Conservation (phyloP, 35 echinoderm and acorn worm species). For the Eucidaris tribuloides region DNA sequence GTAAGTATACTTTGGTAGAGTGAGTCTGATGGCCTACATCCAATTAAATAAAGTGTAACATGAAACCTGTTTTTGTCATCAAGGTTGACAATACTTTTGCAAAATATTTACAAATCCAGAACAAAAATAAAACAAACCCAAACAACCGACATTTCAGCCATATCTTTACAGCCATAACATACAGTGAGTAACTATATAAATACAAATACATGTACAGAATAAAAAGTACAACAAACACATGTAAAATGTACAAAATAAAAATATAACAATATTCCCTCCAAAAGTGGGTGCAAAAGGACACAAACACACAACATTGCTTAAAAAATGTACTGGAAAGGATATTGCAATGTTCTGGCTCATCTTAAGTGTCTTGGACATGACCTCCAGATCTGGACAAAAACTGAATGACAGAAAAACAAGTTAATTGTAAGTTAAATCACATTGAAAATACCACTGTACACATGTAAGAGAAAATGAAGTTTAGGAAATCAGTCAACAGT, state of each 20-base stretch:
- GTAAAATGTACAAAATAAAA: background rate
- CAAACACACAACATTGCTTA: background rate
- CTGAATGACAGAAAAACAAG: constrained; percentile 50
- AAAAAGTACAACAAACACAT: background rate
- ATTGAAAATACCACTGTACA: background rate
- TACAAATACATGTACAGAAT: background rate
- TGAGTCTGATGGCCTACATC: too few relatives aligned
- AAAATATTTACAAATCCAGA: too few relatives aligned
- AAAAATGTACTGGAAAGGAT: constrained; percentile 88
- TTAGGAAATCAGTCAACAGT: background rate
- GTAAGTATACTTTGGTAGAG: too few relatives aligned
- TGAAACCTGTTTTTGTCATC: too few relatives aligned
- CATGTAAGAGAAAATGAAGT: background rate
- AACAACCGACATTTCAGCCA: too few relatives aligned
- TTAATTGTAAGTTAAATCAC: background rate
- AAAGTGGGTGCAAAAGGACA: background rate
- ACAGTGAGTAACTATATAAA: background rate
- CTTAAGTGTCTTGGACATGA: constrained; percentile 77
- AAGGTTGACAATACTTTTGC: too few relatives aligned
- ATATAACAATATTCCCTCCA: too few relatives aligned
- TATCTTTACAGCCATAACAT: background rate
- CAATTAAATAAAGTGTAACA: too few relatives aligned
- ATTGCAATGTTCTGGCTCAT: constrained; percentile 95
- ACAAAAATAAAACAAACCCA: too few relatives aligned
- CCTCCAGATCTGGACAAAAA: constrained; percentile 87